These are phyloP conservation scores for Poeciliopsis paucimaculata DNA, from an alignment of 2,797 vertebrate species.

Conservation along the genomic window DNA sequence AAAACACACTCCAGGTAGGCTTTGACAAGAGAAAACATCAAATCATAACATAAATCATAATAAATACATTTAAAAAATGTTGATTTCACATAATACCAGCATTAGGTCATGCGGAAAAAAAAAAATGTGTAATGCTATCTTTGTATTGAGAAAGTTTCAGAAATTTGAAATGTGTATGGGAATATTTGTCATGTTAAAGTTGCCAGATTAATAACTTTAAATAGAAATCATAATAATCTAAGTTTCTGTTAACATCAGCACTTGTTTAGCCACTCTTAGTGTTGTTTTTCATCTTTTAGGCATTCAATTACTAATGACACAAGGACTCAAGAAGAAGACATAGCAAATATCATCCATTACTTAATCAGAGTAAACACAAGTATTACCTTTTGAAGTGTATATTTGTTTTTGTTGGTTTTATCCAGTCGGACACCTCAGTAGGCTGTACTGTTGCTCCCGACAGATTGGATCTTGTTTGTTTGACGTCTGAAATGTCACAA, in stretches of 20 bases:
- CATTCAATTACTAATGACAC: neutral
- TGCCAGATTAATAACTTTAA: neutral
- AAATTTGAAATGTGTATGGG: neutral
- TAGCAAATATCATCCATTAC: neutral
- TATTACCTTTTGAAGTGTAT: neutral
- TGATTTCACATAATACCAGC: too few relatives aligned
- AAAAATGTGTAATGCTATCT: too few relatives aligned
- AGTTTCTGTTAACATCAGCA: neutral
- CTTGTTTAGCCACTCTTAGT: neutral
- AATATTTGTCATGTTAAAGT: neutral
- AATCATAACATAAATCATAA: too few relatives aligned
- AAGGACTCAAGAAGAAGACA: neutral
- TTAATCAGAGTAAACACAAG: neutral
- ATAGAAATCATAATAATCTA: neutral
- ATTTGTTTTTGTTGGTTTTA: conserved; percentile 6
- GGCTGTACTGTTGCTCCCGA: conserved; percentile 44
- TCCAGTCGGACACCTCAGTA: conserved; percentile 27
- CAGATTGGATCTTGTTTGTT: conserved; percentile 68
- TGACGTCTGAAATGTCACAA: conserved; percentile 69
- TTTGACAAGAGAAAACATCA: too few relatives aligned
- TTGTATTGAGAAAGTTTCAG: neutral
- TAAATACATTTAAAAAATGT: too few relatives aligned
- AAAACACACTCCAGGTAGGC: too few relatives aligned
- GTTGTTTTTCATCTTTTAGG: neutral
- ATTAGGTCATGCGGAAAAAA: too few relatives aligned